phyloP scores from a whole-genome alignment of 2,113 vertebrate genomes.

The Siniperca knerii region DNA sequence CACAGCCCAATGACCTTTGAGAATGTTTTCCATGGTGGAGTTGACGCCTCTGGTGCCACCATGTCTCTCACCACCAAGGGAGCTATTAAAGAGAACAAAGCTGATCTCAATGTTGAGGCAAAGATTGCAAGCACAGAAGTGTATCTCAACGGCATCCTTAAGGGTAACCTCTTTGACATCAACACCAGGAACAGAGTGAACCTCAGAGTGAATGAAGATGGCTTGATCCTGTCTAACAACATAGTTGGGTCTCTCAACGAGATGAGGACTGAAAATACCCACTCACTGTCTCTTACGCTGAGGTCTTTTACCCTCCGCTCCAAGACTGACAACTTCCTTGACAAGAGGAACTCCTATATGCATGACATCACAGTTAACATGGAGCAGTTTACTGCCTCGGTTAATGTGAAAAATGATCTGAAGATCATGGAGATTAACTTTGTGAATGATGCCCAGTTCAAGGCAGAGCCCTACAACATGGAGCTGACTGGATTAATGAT shows the following conservation, averaged over 20 bases:
- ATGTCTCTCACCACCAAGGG: conserved; percentile 87
- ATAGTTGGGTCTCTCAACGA: conserved; percentile 88
- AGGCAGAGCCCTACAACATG: conserved; percentile 85
- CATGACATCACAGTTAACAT: conserved; percentile 88
- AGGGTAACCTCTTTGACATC: conserved; percentile 84
- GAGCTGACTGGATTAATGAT: conserved; percentile 86
- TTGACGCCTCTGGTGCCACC: conserved; percentile 85
- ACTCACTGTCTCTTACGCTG: conserved; percentile 85
- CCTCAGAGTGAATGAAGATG: conserved; percentile 88
- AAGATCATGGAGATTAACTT: conserved; percentile 85
- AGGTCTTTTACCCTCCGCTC: conserved; percentile 84
- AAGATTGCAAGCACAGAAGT: conserved; percentile 85
- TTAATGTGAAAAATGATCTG: conserved; percentile 85
- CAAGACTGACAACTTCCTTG: conserved; percentile 88
- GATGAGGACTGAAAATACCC: conserved; percentile 86
- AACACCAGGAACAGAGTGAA: conserved; percentile 88
- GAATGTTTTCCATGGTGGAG: conserved; percentile 87
- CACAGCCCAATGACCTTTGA: conserved; percentile 86
- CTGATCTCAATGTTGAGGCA: conserved; percentile 87
- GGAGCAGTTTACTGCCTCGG: conserved; percentile 79
- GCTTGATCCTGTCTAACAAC: conserved; percentile 87
- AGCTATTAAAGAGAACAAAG: conserved; percentile 85
- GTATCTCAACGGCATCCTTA: conserved; percentile 82
- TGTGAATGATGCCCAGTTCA: conserved; percentile 85
- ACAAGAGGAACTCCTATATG: conserved; percentile 87